Conservation (phyloP, 2,113 vertebrate species). For the Periophthalmodon schlosseri region DNA sequence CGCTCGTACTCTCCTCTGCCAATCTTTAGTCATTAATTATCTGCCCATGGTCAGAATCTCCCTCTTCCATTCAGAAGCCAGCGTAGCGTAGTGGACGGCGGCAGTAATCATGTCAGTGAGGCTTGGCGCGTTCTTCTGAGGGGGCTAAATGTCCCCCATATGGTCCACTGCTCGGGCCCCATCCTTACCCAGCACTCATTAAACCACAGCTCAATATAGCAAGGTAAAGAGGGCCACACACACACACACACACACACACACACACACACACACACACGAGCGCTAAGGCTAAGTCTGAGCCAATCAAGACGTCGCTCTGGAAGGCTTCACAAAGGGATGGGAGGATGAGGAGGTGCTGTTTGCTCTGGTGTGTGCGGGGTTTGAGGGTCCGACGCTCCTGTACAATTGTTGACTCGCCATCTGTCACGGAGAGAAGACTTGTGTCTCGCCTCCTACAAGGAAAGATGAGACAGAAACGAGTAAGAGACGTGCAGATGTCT, state of each 20-base stretch:
- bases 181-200: constrained; percentile 79
- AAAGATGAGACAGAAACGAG: constrained; percentile 65
- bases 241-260: constrained; percentile 18
- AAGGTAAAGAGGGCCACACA: constrained; percentile 69
- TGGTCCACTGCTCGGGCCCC: constrained; percentile 92
- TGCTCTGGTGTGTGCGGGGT: constrained; percentile 65
- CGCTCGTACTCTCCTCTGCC: constrained; percentile 55
- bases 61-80: constrained; percentile 54
- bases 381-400: constrained; percentile 72
- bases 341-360: constrained; percentile 53
- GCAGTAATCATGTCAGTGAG: constrained; percentile 92
- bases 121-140: constrained; percentile 92
- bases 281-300: constrained; percentile 40
- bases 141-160: constrained; percentile 97
- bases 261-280: background rate
- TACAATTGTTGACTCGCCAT: constrained; percentile 98
- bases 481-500: constrained; percentile 89
- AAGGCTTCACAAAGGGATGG: constrained; percentile 52
- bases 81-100: constrained; percentile 86
- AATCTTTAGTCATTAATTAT: constrained; percentile 71
- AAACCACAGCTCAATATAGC: constrained; percentile 86
- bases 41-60: constrained; percentile 58
- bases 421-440: constrained; percentile 88
- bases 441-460: constrained; percentile 59
- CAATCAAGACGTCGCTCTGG: constrained; percentile 58